Evolutionary conservation across 2,888 invertebrate species (phyloP).

Genomic region (Eilema griseolum): DNA sequence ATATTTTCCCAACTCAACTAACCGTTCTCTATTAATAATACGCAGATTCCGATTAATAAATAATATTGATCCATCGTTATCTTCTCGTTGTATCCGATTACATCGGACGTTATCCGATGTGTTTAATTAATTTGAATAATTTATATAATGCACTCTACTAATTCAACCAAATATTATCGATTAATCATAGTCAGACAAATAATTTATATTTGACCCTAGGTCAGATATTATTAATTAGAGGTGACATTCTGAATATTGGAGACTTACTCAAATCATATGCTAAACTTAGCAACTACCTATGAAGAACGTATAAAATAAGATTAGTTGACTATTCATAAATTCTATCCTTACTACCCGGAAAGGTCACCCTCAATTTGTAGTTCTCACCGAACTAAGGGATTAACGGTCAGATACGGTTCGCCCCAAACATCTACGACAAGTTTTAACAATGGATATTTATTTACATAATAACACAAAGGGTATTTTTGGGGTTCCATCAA

Average conservation of each 20-base stretch:
- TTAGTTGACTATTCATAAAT: conserved; percentile 36
- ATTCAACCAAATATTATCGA: neutral
- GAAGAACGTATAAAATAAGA: conserved; percentile 29
- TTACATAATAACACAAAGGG: conserved; percentile 27
- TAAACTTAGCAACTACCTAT: too few species aligned
- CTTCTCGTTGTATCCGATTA: too few species aligned
- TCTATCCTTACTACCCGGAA: conserved; percentile 41
- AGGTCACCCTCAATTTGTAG: conserved; percentile 39
- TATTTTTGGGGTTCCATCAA: too few species aligned
- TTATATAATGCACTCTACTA: too few species aligned
- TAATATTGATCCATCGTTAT: too few species aligned
- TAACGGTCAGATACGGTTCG: conserved; percentile 35
- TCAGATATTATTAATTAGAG: conserved; percentile 9
- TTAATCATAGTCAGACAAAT: neutral
- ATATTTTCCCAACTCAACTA: too few species aligned
- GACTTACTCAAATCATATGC: conserved; percentile 6
- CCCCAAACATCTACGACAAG: conserved; percentile 20
- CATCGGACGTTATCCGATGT: neutral
- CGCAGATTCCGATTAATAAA: too few species aligned
- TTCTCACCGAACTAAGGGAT: conserved; percentile 32
- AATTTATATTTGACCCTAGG: neutral
- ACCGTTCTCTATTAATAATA: too few species aligned
- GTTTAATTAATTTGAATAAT: neutral
- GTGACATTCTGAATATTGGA: conserved; percentile 9
- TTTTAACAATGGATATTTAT: conserved; percentile 32